Base-by-base conservation (phyloP, 2,797 vertebrate genomes). In the Arnoldichthys spilopterus region DNA sequence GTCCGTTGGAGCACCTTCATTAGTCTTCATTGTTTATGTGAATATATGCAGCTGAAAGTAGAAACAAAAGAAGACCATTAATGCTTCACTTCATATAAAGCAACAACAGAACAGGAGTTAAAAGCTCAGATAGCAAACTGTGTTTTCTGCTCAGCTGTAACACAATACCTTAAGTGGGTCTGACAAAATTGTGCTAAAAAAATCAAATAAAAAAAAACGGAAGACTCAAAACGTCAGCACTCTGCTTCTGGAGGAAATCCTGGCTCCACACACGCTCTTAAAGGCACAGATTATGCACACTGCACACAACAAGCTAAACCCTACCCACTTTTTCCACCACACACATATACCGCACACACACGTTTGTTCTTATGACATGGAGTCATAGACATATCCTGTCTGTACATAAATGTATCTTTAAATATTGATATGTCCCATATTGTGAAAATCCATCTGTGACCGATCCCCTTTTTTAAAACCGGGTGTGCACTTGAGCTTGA, bases 21-120 rank as follows among this genome's bases (percentile, higher is more conserved):
- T 18, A 53, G 6, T 62, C 62, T 11, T 54, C 78, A 80, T 79
- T 18, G 32, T 79, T 43, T 53, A 11, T 11, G 7, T 43, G 20
- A 12, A 0, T 45, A 5, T 6, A 22, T 26, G 61, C 12, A 47
- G 13, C 63, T 73, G 37, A 5, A 20, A 16, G 16, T 2, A 61
- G 62, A 74, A 68, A 59, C 26, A 26, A 28, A 28, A 68, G 6
- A 45, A 13, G n/a, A 68, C 3, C 6, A 20, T 68, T 20, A 68
- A 49, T 11, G 16, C 66, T 49, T 8, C 26, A 49, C 24, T 16
- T 47, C 15, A 30, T 1, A 15, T 20, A 24, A 6, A 32, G n/a
- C n/a, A n/a, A n/a, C n/a, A n/a, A n/a, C n/a, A n/a, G n/a, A n/a
- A n/a, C 49, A 20, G 18, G 16, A 51, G 49, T 56, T 45, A 54